Evolutionary conservation across 2,888 invertebrate genomes (phyloP).

Genomic region (Drosophila birchii): DNA sequence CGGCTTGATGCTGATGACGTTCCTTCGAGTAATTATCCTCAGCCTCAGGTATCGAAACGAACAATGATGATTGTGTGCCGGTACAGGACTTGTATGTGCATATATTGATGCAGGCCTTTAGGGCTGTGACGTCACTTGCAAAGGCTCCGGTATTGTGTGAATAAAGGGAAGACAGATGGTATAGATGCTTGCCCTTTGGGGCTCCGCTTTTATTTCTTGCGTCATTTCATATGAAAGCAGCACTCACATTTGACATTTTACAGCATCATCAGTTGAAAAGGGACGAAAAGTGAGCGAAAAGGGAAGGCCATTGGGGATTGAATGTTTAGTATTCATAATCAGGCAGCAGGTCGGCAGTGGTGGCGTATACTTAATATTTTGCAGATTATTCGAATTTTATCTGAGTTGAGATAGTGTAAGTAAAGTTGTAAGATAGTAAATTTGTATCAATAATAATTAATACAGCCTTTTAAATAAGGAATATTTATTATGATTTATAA

Average conservation of each 20-base stretch:
- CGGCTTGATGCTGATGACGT: constrained; percentile 23
- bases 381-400: constrained; percentile 9
- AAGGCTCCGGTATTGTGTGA: constrained; percentile 39
- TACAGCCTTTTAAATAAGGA: background rate
- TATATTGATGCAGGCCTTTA: constrained; percentile 1
- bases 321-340: constrained; percentile 44
- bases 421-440: too few relatives aligned
- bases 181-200: constrained; percentile 63
- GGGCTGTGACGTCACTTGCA: constrained; percentile 57
- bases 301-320: constrained; percentile 15
- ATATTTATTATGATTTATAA: background rate
- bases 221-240: constrained; percentile 68
- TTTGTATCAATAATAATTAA: background rate
- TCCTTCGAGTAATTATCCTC: constrained; percentile 57
- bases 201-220: constrained; percentile 64
- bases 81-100: constrained; percentile 7
- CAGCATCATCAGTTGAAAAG: constrained; percentile 28
- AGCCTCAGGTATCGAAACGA: constrained; percentile 19
- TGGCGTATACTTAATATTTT: constrained; percentile 36
- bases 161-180: constrained; percentile 28
- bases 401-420: background rate
- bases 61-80: constrained; percentile 15
- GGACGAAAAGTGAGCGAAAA: constrained; percentile 7
- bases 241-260: constrained; percentile 73
- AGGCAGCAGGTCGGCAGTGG: background rate